phyloP scores from a whole-genome alignment of 2,797 vertebrate species.

The Acipenser ruthenus region DNA sequence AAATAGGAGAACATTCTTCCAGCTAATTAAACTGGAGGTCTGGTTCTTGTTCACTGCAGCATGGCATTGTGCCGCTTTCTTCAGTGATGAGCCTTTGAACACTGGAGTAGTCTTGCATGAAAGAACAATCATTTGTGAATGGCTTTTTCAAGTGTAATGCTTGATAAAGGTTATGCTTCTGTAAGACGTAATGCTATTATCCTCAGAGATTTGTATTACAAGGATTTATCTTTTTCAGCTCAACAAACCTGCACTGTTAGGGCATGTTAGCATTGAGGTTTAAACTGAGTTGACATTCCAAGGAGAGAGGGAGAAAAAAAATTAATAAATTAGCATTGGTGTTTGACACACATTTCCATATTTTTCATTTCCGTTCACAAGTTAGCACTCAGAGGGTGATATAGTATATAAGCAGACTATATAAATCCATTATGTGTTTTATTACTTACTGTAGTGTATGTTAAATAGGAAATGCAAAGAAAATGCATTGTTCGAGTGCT shows the following conservation, averaged over 20 bases:
- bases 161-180: neutral
- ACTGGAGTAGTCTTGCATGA: neutral
- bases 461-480: too few relatives aligned
- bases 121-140: neutral
- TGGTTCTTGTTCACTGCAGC: slow-evolving; percentile 2
- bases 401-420: too few relatives aligned
- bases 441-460: too few relatives aligned
- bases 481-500: too few relatives aligned
- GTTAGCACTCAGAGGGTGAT: neutral
- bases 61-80: slow-evolving; percentile 5
- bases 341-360: neutral
- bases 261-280: neutral
- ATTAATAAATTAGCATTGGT: neutral
- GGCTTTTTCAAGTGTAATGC: neutral
- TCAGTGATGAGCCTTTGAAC: neutral
- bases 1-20: too few relatives aligned
- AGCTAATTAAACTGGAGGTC: too few relatives aligned
- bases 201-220: neutral
- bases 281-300: neutral
- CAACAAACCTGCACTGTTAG: neutral
- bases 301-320: neutral
- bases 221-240: neutral
- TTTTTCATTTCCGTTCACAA: neutral
- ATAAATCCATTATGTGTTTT: too few relatives aligned
- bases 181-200: neutral